A percentile compares a stretch with the other conserved stretches of the same genome.
phyloP scores from a whole-genome alignment of 2,797 vertebrate genomes.

The Rhinichthys osculus region DNA sequence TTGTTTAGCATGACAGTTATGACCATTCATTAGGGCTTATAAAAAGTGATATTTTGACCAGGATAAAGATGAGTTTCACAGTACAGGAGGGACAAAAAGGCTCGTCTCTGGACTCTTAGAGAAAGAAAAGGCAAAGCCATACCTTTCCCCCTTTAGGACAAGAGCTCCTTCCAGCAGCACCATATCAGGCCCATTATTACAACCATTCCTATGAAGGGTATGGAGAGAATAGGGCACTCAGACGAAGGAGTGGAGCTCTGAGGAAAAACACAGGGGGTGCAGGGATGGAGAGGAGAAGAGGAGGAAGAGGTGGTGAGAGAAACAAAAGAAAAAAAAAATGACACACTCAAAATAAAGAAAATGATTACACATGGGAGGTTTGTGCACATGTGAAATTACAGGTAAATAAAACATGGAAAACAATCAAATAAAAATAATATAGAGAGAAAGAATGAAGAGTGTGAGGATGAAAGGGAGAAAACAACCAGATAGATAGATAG shows the following conservation, averaged over 20 bases:
- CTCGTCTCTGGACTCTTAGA: conserved; percentile 57
- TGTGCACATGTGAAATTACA: conserved; percentile 47
- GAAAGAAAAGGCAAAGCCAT: conserved; percentile 79
- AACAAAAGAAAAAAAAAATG: conserved; percentile 58
- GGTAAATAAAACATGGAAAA: conserved; percentile 53
- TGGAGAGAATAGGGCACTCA: conserved; percentile 85
- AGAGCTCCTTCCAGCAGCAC: conserved; percentile 94
- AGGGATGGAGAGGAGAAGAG: conserved; percentile 58
- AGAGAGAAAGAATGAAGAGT: conserved; percentile 32
- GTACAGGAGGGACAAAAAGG: conserved; percentile 24
- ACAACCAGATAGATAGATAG: conserved; percentile 24
- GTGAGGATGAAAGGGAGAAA: conserved; percentile 43
- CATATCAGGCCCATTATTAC: conserved; percentile 90
- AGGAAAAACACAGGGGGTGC: conserved; percentile 65
- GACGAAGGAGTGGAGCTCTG: conserved; percentile 83
- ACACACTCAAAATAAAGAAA: conserved; percentile 59
- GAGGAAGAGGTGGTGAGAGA: conserved; percentile 52
- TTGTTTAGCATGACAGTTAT: conserved; percentile 2
- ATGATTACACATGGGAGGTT: conserved; percentile 54
- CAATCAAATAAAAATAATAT: background rate
- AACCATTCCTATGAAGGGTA: conserved; percentile 91
- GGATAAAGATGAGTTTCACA: conserved; percentile 12
- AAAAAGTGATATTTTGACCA: conserved; percentile 26
- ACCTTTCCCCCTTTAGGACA: conserved; percentile 88
- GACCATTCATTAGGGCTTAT: conserved; percentile 13